Base-by-base conservation (phyloP, 2,888 invertebrate species). In the Drosophila prostipennis region DNA sequence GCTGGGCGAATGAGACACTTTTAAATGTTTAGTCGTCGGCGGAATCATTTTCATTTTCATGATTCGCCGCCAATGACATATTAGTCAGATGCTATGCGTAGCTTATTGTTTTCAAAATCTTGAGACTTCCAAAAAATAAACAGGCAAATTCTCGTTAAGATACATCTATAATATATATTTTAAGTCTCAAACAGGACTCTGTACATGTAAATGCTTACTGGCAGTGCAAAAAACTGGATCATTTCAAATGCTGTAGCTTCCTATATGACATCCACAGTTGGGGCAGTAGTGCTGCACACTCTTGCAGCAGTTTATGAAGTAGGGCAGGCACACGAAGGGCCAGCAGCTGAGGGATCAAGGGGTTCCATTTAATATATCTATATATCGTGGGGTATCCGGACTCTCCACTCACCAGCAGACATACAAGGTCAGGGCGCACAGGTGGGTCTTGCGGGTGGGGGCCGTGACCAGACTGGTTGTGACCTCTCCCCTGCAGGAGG, bases 201-300 rank as follows among this genome's bases (percentile, higher is more conserved):
- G 26, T 23, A 11, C 19, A 11, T 19, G 14, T 14, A 46, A 26
- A 14, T n/a, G 6, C 14, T 29, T 1, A 1, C 6, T 29, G 29
- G 29, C 46, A 29, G 16, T 6, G 29, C 6, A 3, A 16, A 46
- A 6, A 13, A 1, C 13, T 11, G 0, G 7, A 23, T 13, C 16
- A 19, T 19, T 3, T 87, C 57, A 60, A 23, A 56, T 74, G 6
- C 61, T 58, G 64, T 88, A 81, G 39, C 68, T 74, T 32, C 90
- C 90, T 48, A 90, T 75, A 59, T 90, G 87, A 37, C 78, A 71
- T 37, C 84, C 79, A 52, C 90, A 91, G 34, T 86, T 81, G 46
- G 77, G 76, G 45, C 91, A 91, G 49, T 83, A 79, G 67, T 91
- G 90, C 7, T 89, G 80, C 14, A 90, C 81, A 63, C 76, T 89